Evolutionary conservation across 2,888 invertebrate genomes (phyloP).

Genomic region (Neria commutata): DNA sequence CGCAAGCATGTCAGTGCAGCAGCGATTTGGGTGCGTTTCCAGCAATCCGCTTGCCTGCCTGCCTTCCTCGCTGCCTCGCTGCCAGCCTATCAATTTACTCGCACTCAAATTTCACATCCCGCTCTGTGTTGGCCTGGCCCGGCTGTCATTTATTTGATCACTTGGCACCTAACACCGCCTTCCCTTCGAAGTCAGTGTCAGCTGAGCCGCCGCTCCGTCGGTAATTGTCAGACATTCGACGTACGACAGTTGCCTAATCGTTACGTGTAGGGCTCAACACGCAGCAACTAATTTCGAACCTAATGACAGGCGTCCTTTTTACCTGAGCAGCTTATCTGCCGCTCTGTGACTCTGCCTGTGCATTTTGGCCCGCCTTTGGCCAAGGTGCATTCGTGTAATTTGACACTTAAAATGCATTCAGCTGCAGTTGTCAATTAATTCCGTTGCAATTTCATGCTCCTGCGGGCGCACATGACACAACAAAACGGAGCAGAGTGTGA

Average conservation of each 20-base stretch:
- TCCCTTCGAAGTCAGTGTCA: conserved; percentile 10
- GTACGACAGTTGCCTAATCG: conserved; percentile 24
- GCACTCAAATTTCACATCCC: conserved; percentile 30
- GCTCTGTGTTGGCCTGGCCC: conserved; percentile 17
- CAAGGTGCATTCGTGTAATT: conserved; percentile 12
- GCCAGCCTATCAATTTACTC: not conserved
- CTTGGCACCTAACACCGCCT: conserved; percentile 34
- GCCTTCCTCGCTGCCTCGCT: too few species aligned
- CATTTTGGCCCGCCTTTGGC: conserved; percentile 22
- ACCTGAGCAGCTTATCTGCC: conserved; percentile 3
- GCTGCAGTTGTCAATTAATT: not conserved
- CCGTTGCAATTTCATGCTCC: not conserved
- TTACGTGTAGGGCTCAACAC: conserved; percentile 3
- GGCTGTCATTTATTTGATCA: conserved; percentile 32
- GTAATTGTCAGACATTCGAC: conserved; percentile 16
- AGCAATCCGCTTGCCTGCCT: too few species aligned
- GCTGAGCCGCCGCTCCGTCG: conserved; percentile 5
- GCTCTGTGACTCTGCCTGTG: conserved; percentile 1
- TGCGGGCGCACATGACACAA: not conserved
- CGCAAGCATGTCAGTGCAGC: too few species aligned
- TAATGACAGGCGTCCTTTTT: conserved; percentile 32
- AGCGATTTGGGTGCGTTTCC: too few species aligned
- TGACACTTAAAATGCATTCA: not conserved
- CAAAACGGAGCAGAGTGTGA: too few species aligned
- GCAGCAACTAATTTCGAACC: conserved; percentile 25